Conservation (phyloP, 2,888 invertebrate species). For the Stramonita haemastoma region DNA sequence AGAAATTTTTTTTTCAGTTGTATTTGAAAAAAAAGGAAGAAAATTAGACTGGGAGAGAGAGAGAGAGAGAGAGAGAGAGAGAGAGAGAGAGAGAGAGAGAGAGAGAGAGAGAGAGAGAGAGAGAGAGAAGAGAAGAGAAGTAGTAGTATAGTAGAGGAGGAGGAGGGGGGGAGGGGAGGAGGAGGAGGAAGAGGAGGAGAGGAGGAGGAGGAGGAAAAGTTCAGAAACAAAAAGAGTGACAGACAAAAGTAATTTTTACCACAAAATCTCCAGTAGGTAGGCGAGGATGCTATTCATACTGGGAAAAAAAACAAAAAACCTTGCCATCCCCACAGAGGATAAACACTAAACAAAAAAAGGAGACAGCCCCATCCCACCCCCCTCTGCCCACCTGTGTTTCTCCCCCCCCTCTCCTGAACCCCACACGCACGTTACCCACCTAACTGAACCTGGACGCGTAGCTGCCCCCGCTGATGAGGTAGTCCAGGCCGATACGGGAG, state of each 20-base stretch:
- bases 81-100: background rate
- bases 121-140: background rate
- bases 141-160: background rate
- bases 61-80: background rate
- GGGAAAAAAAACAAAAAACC: background rate
- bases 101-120: background rate
- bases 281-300: no score
- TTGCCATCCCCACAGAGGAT: background rate
- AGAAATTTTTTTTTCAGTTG: no score
- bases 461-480: conserved; percentile 94
- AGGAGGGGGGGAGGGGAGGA: background rate
- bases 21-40: background rate
- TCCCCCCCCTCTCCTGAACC: background rate
- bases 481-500: conserved; percentile 93
- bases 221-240: background rate
- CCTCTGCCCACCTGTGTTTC: background rate
- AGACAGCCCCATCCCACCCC: background rate
- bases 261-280: no score
- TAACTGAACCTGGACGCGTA: conserved; percentile 92
- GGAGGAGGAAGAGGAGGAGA: background rate
- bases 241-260: background rate
- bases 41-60: background rate
- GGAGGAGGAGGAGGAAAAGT: background rate
- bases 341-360: background rate
- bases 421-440: conserved; percentile 76